These are phyloP conservation scores for Heliconius hewitsoni DNA, from an alignment of 1,140 invertebrate genomes.

Conservation along the genomic window DNA sequence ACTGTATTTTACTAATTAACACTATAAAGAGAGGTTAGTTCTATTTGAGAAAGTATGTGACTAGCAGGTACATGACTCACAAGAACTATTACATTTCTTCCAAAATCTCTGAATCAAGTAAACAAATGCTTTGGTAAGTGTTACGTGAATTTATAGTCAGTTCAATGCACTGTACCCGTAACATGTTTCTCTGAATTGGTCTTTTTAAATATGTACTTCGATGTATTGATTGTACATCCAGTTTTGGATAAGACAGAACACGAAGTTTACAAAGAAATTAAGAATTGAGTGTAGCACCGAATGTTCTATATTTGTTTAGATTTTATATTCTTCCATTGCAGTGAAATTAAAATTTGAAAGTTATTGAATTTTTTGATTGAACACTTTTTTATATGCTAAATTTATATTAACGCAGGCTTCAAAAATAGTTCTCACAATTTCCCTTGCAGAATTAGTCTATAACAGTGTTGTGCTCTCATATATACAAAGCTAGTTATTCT, in stretches of 20 bases:
- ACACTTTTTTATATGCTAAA: neutral
- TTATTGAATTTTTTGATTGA: neutral
- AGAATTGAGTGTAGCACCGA: neutral
- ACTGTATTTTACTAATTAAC: conserved; percentile 21
- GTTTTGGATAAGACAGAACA: conserved; percentile 4
- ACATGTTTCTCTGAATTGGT: conserved; percentile 34
- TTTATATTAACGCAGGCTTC: neutral
- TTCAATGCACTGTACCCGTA: conserved; percentile 33
- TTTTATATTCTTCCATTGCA: neutral
- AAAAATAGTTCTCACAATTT: neutral
- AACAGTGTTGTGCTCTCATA: neutral
- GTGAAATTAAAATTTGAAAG: neutral
- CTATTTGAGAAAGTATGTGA: conserved; percentile 35
- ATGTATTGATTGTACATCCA: conserved; percentile 9
- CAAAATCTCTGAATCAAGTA: conserved; percentile 13
- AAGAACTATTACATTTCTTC: neutral
- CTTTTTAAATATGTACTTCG: conserved; percentile 19
- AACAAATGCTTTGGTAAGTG: conserved; percentile 23
- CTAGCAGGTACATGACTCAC: neutral
- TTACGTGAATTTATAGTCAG: conserved; percentile 31
- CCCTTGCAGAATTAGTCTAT: neutral
- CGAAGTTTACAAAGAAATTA: neutral
- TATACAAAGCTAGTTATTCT: neutral
- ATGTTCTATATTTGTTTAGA: neutral
- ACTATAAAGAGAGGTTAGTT: neutral